A percentile compares a stretch with the other conserved stretches of the same genome.
Evolutionary conservation across 2,888 invertebrate species (phyloP).

Genomic region (Synergus umbraculus): DNA sequence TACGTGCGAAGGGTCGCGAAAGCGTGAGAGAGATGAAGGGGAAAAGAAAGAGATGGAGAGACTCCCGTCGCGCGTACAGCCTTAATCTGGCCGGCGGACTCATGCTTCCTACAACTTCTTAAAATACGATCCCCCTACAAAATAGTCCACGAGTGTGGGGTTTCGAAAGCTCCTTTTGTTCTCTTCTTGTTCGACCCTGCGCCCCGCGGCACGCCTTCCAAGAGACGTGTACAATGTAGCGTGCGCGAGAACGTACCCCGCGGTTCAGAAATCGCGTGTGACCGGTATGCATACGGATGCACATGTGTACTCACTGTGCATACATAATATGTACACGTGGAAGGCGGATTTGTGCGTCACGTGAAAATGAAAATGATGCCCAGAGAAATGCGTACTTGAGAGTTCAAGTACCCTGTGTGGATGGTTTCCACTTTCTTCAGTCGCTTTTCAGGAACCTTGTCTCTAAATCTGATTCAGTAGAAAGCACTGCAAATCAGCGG

Average conservation of each 20-base stretch:
- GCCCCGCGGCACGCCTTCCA: conserved; percentile 50
- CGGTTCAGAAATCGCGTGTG: conserved; percentile 43
- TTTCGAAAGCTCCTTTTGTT: conserved; percentile 56
- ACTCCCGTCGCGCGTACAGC: conserved; percentile 61
- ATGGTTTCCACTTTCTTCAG: conserved; percentile 22
- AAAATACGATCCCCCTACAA: conserved; percentile 70
- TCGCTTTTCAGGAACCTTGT: not conserved
- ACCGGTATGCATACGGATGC: conserved; percentile 36
- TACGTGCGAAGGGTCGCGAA: conserved; percentile 18
- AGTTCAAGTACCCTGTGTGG: conserved; percentile 49
- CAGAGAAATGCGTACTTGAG: conserved; percentile 49
- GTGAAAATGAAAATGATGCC: conserved; percentile 56
- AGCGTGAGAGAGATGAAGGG: conserved; percentile 44
- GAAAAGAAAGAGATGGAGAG: conserved; percentile 51
- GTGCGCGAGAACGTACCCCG: conserved; percentile 43
- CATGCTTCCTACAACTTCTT: conserved; percentile 70
- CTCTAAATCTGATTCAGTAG: conserved; percentile 23
- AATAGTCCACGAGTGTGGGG: conserved; percentile 62
- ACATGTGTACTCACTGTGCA: conserved; percentile 32
- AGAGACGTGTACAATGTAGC: conserved; percentile 57
- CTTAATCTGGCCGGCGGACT: conserved; percentile 67
- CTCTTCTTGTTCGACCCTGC: conserved; percentile 48
- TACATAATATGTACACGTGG: conserved; percentile 30
- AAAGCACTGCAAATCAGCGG: conserved; percentile 13
- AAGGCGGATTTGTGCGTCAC: conserved; percentile 40